Evolutionary conservation across 2,113 vertebrate genomes (phyloP).

Genomic region (Notarius quadriscutis): DNA sequence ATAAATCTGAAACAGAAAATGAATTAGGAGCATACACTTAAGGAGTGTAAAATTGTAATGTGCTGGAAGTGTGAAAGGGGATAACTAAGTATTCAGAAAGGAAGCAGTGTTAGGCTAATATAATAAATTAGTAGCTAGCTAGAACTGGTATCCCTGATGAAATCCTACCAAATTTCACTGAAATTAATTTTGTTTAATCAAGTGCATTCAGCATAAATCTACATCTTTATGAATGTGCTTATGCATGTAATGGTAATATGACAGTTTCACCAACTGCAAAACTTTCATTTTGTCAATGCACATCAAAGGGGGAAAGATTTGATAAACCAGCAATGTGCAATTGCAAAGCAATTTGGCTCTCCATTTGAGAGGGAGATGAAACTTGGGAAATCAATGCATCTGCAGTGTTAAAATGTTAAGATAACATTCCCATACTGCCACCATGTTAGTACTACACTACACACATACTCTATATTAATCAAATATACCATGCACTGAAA

Average conservation of each 20-base stretch:
- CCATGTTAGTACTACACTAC: background rate
- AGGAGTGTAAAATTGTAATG: background rate
- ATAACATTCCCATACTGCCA: background rate
- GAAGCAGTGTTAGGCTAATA: background rate
- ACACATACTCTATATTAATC: no score
- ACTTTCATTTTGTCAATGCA: background rate
- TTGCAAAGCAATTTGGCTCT: background rate
- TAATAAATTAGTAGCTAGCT: background rate
- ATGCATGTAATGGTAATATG: background rate
- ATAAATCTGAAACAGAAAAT: slow-evolving; percentile 11
- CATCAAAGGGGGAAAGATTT: background rate
- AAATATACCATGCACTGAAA: no score
- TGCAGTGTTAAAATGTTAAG: background rate
- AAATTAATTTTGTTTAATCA: background rate
- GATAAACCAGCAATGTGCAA: background rate
- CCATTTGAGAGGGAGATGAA: background rate
- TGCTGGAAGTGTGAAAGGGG: slow-evolving; percentile 4
- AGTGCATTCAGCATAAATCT: background rate
- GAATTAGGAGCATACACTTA: background rate
- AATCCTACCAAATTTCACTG: background rate
- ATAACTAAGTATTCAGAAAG: background rate
- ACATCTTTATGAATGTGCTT: background rate
- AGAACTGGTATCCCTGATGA: background rate
- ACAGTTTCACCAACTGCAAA: background rate
- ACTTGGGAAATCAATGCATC: background rate